Evolutionary conservation across 2,888 invertebrate species (phyloP), one percentile per base, ranked within the genome.

Genomic region (Automeris io): DNA sequence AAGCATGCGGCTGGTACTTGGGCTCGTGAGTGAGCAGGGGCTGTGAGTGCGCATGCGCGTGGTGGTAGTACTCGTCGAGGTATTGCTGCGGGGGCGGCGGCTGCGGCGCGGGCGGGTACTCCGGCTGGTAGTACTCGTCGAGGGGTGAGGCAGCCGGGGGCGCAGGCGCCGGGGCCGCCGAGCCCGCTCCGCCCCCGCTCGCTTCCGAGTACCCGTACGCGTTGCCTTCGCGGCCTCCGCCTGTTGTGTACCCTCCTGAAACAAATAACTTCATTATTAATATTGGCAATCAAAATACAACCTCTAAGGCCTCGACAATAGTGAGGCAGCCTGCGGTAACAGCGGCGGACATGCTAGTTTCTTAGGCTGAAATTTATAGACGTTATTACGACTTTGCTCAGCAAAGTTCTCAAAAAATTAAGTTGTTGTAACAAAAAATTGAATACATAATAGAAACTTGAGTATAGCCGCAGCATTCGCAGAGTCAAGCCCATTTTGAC

Each of bases 31-130:
- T 70, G 50, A 87, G 76, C 44, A 87, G 64, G 22, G 88, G 85
- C 57, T 91, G 89, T 58, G 92, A 87, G 76, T 94, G 94, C 46
- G 89, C 80, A 53, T 91, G 89, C 54, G 91, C 89, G 73, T 94
- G 94, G 77, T 94, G 93, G 76, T 94, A 85, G 64, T 92, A 79
- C 82, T 91, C 73, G 91, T 94, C 74, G 89, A 88, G 79, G 91
- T 92, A 88, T 73, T 91, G 91, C 49, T 88, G 85, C 45, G 83
- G 66, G 35, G 89, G 86, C 45, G 86, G 71, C 49, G 90, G 88
- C 45, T 81, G 67, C 16, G 85, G 76, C 31, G 78, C 75, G 23
- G 88, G 68, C 56, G 87, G 74, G 72, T 86, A 76, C 70, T 82
- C 80, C 39, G 80, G 70, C 56, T 77, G 78, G 71, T 85, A 83